Conservation (phyloP, 2,797 vertebrate genomes). For the Brotula barbata region DNA sequence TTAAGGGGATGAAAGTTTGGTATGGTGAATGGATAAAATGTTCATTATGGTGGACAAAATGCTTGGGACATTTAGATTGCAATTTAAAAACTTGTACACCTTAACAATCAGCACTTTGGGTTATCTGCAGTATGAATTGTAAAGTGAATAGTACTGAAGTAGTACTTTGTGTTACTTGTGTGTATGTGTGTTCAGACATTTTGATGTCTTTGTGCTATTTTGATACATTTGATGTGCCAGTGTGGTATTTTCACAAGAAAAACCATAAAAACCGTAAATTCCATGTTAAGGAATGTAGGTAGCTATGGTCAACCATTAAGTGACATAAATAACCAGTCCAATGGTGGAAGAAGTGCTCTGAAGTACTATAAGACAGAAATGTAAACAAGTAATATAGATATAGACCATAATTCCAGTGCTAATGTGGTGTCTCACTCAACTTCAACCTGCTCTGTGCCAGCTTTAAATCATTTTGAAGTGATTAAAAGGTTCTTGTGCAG, state of each 20-base stretch:
- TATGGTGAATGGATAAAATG: too few species aligned
- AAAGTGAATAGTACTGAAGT: neutral
- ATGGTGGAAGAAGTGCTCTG: too few species aligned
- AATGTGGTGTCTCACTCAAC: too few species aligned
- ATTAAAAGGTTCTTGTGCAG: too few species aligned
- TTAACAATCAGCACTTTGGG: neutral
- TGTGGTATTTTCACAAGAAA: neutral
- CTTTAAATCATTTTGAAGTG: too few species aligned
- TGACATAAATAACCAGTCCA: too few species aligned
- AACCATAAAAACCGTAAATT: too few species aligned
- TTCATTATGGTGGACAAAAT: neutral
- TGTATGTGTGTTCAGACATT: slow-evolving; percentile 25
- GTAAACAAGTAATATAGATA: neutral
- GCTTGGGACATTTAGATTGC: neutral
- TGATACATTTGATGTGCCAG: neutral
- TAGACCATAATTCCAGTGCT: too few species aligned
- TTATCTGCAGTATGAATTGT: slow-evolving; percentile 18
- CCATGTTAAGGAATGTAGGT: neutral
- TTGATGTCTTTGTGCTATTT: slow-evolving; percentile 1
- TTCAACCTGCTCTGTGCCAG: too few species aligned
- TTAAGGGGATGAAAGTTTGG: too few species aligned
- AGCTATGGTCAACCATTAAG: too few species aligned
- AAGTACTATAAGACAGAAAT: too few species aligned
- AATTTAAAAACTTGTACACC: neutral
- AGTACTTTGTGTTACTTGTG: neutral